These are phyloP conservation scores for Pituophis catenifer DNA, from an alignment of 2,113 vertebrate species.

Conservation along the genomic window DNA sequence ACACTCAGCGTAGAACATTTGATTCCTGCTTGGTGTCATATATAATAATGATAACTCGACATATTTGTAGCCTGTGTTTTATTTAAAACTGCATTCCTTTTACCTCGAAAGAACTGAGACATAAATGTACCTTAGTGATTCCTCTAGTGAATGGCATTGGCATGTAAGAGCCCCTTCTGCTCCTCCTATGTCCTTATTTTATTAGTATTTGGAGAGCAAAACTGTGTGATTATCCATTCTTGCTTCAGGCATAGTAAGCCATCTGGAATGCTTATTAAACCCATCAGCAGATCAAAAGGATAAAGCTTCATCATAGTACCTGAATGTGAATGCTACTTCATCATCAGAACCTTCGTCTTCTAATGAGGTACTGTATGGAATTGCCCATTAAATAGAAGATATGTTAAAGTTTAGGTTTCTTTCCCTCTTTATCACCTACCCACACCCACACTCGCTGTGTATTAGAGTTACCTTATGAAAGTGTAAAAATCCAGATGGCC, in stretches of 20 bases:
- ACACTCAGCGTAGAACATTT: not conserved
- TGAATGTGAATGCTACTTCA: slow-evolving; percentile 63
- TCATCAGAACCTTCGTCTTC: slow-evolving; percentile 68
- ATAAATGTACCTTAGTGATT: slow-evolving; percentile 67
- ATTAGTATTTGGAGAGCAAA: slow-evolving; percentile 74
- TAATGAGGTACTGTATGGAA: slow-evolving; percentile 62
- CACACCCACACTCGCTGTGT: not conserved
- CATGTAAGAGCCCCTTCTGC: slow-evolving; percentile 64
- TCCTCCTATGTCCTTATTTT: slow-evolving; percentile 74
- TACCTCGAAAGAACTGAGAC: slow-evolving; percentile 62
- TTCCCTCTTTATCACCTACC: not conserved
- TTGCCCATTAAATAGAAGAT: not conserved
- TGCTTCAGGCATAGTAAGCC: slow-evolving; percentile 75
- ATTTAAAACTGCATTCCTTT: slow-evolving; percentile 66
- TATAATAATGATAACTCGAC: slow-evolving; percentile 19
- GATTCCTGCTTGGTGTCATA: not conserved
- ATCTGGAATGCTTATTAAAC: slow-evolving; percentile 80
- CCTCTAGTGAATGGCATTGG: slow-evolving; percentile 69
- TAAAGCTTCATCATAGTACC: slow-evolving; percentile 69
- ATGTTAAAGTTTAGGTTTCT: not conserved
- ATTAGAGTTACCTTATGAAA: not conserved
- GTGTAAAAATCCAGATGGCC: not conserved
- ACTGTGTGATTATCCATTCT: slow-evolving; percentile 77
- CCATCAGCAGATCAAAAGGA: slow-evolving; percentile 70
- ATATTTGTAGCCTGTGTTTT: slow-evolving; percentile 49